Evolutionary conservation across 2,888 invertebrate genomes (phyloP).

Genomic region (Cheilosia variabilis): DNA sequence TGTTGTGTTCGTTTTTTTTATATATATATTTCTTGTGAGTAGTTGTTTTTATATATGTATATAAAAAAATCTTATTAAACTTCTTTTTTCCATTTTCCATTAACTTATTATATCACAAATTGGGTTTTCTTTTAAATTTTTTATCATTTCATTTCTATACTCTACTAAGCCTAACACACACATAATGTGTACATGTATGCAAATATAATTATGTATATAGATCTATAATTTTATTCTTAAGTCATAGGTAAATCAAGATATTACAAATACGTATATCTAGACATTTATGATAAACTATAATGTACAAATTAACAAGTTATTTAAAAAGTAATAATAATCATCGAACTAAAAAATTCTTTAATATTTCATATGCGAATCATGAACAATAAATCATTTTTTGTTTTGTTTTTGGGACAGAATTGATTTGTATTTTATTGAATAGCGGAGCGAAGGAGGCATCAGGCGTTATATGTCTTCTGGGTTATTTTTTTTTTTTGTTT

Average conservation of each 20-base stretch:
- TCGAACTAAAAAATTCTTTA: neutral
- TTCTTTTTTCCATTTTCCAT: conserved; percentile 61
- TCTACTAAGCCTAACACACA: conserved; percentile 56
- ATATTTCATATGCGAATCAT: neutral
- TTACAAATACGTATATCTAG: conserved; percentile 53
- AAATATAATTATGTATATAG: conserved; percentile 33
- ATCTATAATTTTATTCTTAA: conserved; percentile 45
- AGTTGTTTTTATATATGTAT: conserved; percentile 62
- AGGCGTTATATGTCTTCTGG: neutral
- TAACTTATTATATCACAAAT: conserved; percentile 76
- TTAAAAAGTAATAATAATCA: conserved; percentile 28
- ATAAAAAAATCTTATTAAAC: conserved; percentile 72
- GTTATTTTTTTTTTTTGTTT: too few species aligned
- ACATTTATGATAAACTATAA: conserved; percentile 53
- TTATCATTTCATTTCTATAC: conserved; percentile 49
- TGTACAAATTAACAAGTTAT: conserved; percentile 62
- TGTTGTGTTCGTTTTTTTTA: conserved; percentile 11
- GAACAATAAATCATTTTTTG: neutral
- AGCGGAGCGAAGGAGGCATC: neutral
- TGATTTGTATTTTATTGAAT: conserved; percentile 7
- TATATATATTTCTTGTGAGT: conserved; percentile 48
- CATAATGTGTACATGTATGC: conserved; percentile 45
- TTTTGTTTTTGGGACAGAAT: conserved; percentile 12
- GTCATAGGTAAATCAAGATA: conserved; percentile 53
- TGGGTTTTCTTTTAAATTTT: conserved; percentile 61